Conservation (phyloP, 1,140 invertebrate genomes). For the Magallana angulata region DNA sequence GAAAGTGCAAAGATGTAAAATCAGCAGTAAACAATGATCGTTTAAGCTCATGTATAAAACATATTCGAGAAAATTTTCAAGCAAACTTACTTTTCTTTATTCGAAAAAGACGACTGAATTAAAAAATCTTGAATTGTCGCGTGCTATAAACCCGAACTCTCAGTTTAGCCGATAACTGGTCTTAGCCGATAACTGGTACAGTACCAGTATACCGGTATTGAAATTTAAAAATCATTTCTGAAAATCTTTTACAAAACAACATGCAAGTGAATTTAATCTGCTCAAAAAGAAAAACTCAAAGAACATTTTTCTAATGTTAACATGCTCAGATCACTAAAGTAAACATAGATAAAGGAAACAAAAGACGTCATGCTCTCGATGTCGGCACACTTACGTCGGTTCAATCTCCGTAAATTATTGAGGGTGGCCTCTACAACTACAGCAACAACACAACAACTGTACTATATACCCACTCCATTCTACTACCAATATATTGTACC, state of each 20-base stretch:
- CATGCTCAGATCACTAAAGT: neutral
- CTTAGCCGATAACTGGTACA: too few species aligned
- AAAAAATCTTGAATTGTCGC: too few species aligned
- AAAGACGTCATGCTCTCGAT: neutral
- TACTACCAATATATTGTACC: neutral
- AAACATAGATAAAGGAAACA: conserved; percentile 30
- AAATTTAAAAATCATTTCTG: too few species aligned
- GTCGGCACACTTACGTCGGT: conserved; percentile 17
- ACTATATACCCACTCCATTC: neutral
- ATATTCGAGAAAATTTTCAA: too few species aligned
- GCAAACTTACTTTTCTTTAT: too few species aligned
- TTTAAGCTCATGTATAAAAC: too few species aligned
- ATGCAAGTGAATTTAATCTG: conserved; percentile 13
- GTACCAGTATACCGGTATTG: too few species aligned
- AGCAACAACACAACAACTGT: neutral
- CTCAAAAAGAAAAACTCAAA: neutral
- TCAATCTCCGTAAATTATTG: conserved; percentile 21
- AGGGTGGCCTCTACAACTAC: conserved; percentile 19
- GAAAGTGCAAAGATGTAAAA: too few species aligned
- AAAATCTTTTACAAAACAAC: neutral
- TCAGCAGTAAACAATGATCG: too few species aligned
- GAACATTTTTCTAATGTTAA: neutral
- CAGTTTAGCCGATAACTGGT: too few species aligned
- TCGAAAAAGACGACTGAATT: too few species aligned
- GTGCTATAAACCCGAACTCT: too few species aligned